Conservation (phyloP, 2,888 invertebrate species). For the Agriopis leucophaearia region DNA sequence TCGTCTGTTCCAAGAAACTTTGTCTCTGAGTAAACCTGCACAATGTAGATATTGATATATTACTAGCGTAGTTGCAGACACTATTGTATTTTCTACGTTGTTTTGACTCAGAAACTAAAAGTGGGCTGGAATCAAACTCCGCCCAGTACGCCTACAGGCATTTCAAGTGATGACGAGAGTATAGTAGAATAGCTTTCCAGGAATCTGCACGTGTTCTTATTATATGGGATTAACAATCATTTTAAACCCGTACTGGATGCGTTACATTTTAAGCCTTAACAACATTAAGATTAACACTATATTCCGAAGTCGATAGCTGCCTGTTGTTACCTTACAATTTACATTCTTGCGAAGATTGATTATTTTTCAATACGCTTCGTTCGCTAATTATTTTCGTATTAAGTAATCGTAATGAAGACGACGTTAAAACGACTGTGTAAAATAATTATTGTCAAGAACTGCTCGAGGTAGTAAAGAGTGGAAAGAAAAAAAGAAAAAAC, state of each 20-base stretch:
- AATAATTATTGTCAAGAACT: too few relatives aligned
- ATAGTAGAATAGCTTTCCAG: slow-evolving; percentile 15
- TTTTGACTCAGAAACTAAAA: not conserved
- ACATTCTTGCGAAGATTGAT: not conserved
- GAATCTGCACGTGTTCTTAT: slow-evolving; percentile 26
- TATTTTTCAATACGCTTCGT: not conserved
- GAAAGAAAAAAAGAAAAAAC: too few relatives aligned
- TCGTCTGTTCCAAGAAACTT: slow-evolving; percentile 1
- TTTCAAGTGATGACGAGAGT: slow-evolving; percentile 26
- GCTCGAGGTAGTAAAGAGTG: too few relatives aligned
- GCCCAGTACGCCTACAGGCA: slow-evolving; percentile 28
- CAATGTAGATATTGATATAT: not conserved
- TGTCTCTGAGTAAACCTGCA: not conserved
- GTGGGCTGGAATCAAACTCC: slow-evolving; percentile 23
- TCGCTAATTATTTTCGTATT: not conserved
- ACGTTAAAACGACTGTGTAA: slow-evolving; percentile 9
- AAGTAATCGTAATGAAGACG: not conserved
- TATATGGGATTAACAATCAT: slow-evolving; percentile 10
- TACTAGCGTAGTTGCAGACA: not conserved
- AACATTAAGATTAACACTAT: not conserved
- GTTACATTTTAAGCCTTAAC: slow-evolving; percentile 12
- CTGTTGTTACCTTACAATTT: not conserved
- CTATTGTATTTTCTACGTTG: not conserved
- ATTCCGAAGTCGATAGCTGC: not conserved
- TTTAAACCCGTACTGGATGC: not conserved